phyloP scores from a whole-genome alignment of 2,888 invertebrate genomes.

The Tanaodytes sp. region DNA sequence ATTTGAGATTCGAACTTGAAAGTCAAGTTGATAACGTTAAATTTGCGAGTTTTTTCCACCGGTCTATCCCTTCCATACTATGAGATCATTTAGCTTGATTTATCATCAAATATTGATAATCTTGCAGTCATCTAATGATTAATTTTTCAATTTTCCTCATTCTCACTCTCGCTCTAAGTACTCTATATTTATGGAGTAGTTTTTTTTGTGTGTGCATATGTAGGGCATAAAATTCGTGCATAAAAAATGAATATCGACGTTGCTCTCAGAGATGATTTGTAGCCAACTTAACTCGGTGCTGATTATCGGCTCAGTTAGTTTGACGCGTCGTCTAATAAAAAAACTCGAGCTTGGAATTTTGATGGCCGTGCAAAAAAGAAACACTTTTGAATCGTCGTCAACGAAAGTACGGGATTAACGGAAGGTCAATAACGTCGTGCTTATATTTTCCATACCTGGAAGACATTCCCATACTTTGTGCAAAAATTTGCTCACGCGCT shows the following conservation, averaged over 20 bases:
- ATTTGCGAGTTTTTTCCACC: no score
- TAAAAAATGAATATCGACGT: constrained; percentile 23
- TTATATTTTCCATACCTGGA: constrained; percentile 42
- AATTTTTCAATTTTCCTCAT: no score
- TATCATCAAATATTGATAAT: no score
- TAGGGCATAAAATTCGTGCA: no score
- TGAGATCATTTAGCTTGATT: no score
- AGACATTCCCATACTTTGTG: constrained; percentile 47
- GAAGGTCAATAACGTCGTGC: constrained; percentile 34
- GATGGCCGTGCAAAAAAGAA: constrained; percentile 11
- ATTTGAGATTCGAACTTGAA: no score
- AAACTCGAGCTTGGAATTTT: constrained; percentile 16
- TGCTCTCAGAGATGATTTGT: constrained; percentile 16
- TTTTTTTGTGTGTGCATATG: no score
- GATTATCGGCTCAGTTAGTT: constrained; percentile 18
- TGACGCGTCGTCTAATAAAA: constrained; percentile 19
- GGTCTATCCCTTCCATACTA: no score
- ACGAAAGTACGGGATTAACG: constrained; percentile 42
- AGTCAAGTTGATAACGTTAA: no score
- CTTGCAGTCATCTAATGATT: no score
- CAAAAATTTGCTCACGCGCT: constrained; percentile 13
- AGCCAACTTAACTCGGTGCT: constrained; percentile 27
- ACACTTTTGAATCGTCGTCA: constrained; percentile 23
- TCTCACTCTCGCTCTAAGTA: no score
- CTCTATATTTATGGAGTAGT: no score